Conservation (phyloP, 2,113 vertebrate genomes). For the Calyptomena viridis region DNA sequence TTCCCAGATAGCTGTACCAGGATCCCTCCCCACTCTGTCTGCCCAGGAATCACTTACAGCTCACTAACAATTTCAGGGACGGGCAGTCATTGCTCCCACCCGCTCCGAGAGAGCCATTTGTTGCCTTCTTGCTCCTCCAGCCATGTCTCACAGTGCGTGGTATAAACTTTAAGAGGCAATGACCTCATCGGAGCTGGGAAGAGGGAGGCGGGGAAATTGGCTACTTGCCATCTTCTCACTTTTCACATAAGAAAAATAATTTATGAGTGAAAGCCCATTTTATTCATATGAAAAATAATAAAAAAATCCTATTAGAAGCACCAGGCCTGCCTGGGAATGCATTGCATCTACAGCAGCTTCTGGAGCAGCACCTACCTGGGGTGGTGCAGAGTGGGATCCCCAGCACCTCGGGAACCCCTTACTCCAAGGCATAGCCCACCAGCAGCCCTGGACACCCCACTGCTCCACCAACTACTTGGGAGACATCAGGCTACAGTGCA, state of each 20-base stretch:
- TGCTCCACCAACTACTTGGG: accelerated
- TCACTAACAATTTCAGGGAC: background rate
- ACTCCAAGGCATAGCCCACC: background rate
- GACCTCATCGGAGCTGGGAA: slow-evolving; percentile 57
- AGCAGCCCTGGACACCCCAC: background rate
- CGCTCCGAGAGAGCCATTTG: background rate
- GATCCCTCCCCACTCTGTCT: background rate
- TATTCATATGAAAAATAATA: background rate
- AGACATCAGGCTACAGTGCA: accelerated
- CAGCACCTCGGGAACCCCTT: background rate
- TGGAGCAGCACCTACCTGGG: background rate
- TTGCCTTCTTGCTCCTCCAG: slow-evolving; percentile 22
- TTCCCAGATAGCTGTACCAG: background rate
- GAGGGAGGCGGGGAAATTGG: slow-evolving; percentile 27
- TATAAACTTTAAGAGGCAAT: slow-evolving; percentile 63
- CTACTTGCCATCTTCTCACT: slow-evolving; percentile 53
- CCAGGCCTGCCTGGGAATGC: background rate
- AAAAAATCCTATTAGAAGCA: background rate
- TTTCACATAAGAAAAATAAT: slow-evolving; percentile 47
- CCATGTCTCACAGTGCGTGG: background rate
- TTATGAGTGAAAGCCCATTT: slow-evolving; percentile 32
- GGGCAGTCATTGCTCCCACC: background rate
- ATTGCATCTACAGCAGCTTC: background rate
- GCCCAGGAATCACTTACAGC: background rate
- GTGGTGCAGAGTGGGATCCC: background rate